Evolutionary conservation across 2,888 invertebrate species (phyloP), one percentile per base, ranked within the genome.

Genomic region (Limnephilus lunatus): DNA sequence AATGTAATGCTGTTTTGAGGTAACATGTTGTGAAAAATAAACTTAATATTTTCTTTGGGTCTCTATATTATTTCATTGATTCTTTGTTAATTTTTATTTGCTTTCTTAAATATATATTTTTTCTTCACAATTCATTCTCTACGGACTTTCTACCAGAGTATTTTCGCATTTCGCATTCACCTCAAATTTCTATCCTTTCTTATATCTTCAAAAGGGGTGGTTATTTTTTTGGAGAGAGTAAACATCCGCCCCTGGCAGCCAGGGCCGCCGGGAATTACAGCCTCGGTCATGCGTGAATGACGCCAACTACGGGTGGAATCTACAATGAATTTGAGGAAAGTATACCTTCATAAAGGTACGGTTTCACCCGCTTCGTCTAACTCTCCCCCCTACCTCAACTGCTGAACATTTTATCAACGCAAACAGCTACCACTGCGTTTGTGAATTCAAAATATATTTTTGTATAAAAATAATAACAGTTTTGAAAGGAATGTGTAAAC

Each of bases 271-370:
- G 89, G 89, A 89, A 89, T 89, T 48, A 89, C 91, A 90, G 85
- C 89, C 82, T 85, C 80, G 85, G 81, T 90, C 92, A 92, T 86
- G 90, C 88, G 92, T 91, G 87, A 92, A 92, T 92, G 91, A 91
- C 91, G 85, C 87, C 90, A 68, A 91, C 85, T 89, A 86, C 68
- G 91, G 32, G 31, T 53, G 19, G 92, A 92, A 92, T 92, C 80
- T 81, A 91, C 68, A 92, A 92, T 92, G 91, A 92, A 85, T n/a
- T 81, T 48, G 48, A 91, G 81, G 32, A 81, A 80, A 91, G 44
- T 85, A 88, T 88, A 88, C 68, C 68, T 53, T 68, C 88, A 68
- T 88, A 88, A 88, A 88, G 88, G 53, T 88, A 68, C 32, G 88
- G 30, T 88, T 25, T 68, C 53, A 88, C 68, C 68, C 68, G 25